Conservation (phyloP, 2,113 vertebrate genomes). For the Bubo blakistoni region DNA sequence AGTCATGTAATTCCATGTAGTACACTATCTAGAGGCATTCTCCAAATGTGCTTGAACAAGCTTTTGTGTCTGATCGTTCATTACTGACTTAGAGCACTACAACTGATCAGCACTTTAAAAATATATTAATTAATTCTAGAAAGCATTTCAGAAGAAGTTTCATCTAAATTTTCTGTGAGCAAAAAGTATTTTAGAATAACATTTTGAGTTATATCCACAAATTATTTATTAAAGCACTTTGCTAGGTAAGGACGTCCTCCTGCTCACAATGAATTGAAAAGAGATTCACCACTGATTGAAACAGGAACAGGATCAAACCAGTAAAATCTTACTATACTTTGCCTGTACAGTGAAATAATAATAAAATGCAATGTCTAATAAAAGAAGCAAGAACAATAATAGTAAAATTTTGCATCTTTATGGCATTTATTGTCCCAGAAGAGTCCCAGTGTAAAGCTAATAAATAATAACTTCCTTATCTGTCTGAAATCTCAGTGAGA, state of each 20-base stretch:
- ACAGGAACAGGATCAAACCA: background rate
- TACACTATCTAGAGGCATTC: background rate
- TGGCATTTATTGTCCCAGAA: background rate
- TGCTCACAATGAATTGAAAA: background rate
- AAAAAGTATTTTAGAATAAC: background rate
- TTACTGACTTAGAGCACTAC: background rate
- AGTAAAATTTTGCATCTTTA: background rate
- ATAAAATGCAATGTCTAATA: background rate
- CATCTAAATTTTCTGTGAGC: background rate
- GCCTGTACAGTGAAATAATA: background rate
- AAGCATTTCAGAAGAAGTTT: background rate
- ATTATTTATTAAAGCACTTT: background rate
- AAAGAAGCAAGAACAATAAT: background rate
- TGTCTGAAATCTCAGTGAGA: conserved; percentile 9
- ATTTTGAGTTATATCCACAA: background rate
- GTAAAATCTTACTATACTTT: background rate
- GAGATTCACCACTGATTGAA: background rate
- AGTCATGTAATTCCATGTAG: conserved; percentile 27
- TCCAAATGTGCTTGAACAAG: background rate
- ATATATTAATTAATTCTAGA: background rate
- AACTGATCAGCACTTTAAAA: background rate
- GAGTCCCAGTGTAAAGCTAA: background rate
- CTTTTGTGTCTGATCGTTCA: background rate
- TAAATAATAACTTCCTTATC: conserved; percentile 33
- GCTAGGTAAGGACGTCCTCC: background rate